Evolutionary conservation across 2,888 invertebrate species (phyloP), one percentile per base, ranked within the genome.

Genomic region (Pediacus dermestoides): DNA sequence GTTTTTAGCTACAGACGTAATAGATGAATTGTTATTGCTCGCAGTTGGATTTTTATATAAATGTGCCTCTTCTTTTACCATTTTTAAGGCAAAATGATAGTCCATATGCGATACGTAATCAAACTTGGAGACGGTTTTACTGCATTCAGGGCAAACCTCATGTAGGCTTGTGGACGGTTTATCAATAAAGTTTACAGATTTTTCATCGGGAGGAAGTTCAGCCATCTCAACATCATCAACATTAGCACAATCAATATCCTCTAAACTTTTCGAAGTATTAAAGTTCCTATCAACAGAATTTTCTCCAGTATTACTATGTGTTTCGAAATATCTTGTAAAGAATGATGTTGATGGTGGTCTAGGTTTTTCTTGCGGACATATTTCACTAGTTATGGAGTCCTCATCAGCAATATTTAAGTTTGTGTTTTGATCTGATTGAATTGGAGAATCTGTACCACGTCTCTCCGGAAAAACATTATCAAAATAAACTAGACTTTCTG

Each of bases 101-200:
- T 94, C 93, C 55, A 76, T 67, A 68, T 93, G 93, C 59, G 88
- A 85, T 1, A 73, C 64, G 52, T 83, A 73, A 42, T 82, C 82
- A 43, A 75, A 74, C 2, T 75, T 50, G 7, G 74, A 64, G 34
- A 92, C 71, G 43, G 64, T 70, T 60, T 78, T 76, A 14, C 77
- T 73, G 67, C 92, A 93, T 60, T 85, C 78, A 0, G 72, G 53
- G 67, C 92, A 93, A 26, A 7, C 14, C 14, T 28, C 13, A 14
- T n/a, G n/a, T n/a, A n/a, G n/a, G n/a, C n/a, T n/a, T n/a, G n/a
- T n/a, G n/a, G n/a, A n/a, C n/a, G n/a, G n/a, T n/a, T n/a, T n/a
- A n/a, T n/a, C n/a, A n/a, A n/a, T n/a, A n/a, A n/a, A n/a, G n/a
- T n/a, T n/a, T n/a, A 11, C 7, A 4, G 10, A 4, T 26, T 9